These are phyloP conservation scores for Hapalemur alaotrensis DNA, from an alignment of 2,797 vertebrate genomes.

Conservation along the genomic window DNA sequence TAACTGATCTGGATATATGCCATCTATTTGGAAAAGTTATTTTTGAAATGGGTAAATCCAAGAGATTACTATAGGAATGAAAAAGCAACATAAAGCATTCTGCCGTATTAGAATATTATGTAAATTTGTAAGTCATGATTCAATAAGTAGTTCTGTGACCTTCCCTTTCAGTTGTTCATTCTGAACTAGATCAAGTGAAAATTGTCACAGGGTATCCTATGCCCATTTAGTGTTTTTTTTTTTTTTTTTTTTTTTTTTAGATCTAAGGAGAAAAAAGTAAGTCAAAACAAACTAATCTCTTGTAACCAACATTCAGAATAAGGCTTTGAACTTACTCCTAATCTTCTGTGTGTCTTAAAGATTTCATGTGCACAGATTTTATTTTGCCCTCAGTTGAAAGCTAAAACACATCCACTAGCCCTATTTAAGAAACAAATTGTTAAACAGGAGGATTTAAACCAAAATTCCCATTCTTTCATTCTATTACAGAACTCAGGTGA, in stretches of 20 bases:
- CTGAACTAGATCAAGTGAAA: constrained; percentile 50
- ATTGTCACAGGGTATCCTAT: constrained; percentile 33
- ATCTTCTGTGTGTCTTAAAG: background rate
- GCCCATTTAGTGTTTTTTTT: constrained; percentile 36
- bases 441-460: background rate
- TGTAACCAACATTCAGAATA: background rate
- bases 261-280: background rate
- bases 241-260: constrained; percentile 52
- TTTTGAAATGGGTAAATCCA: background rate
- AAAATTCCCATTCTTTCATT: background rate
- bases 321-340: background rate
- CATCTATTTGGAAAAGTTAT: background rate
- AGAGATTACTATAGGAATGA: background rate
- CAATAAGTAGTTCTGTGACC: background rate
- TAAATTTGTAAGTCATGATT: background rate
- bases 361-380: background rate
- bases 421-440: background rate
- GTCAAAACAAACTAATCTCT: background rate
- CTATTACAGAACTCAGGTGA: background rate
- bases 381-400: background rate
- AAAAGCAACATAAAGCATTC: background rate
- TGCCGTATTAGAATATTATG: background rate
- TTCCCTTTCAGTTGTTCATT: background rate
- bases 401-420: background rate
- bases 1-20: background rate